Percentiles rank a stretch among this genome's conserved stretches.
These are phyloP conservation scores for Ormyrus nitidulus DNA, from an alignment of 2,888 invertebrate genomes.

Conservation along the genomic window DNA sequence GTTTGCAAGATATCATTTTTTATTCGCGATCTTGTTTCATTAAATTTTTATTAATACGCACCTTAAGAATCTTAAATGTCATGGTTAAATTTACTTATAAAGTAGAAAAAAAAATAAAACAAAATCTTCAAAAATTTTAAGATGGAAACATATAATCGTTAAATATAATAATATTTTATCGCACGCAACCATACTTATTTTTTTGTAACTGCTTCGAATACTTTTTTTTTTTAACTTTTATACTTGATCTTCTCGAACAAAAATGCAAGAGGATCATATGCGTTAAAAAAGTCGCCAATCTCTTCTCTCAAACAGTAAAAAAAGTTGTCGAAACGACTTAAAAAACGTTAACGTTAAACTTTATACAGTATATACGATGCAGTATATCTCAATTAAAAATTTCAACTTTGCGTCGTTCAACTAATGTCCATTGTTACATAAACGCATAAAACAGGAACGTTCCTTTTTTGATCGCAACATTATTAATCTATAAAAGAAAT, in stretches of 20 bases:
- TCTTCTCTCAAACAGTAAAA: constrained; percentile 59
- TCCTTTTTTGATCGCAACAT: constrained; percentile 52
- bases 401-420: constrained; percentile 60
- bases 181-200: constrained; percentile 32
- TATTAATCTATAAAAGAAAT: constrained; percentile 50
- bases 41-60: constrained; percentile 22
- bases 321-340: constrained; percentile 61
- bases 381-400: constrained; percentile 61
- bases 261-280: constrained; percentile 49
- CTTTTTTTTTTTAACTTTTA: constrained; percentile 33
- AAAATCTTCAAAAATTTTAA: constrained; percentile 44
- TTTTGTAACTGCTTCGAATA: constrained; percentile 12
- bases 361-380: constrained; percentile 60
- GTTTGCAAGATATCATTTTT: constrained; percentile 48
- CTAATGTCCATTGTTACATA: constrained; percentile 54
- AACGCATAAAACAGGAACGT: constrained; percentile 58
- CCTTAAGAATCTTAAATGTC: constrained; percentile 51
- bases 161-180: constrained; percentile 32
- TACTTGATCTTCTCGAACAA: constrained; percentile 39
- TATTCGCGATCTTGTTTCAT: constrained; percentile 26
- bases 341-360: constrained; percentile 59
- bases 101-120: constrained; percentile 44
- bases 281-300: constrained; percentile 56
- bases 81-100: constrained; percentile 50
- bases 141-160: constrained; percentile 42